These are phyloP conservation scores for Ceuthmochares aereus DNA, from an alignment of 2,113 vertebrate genomes.

Conservation along the genomic window DNA sequence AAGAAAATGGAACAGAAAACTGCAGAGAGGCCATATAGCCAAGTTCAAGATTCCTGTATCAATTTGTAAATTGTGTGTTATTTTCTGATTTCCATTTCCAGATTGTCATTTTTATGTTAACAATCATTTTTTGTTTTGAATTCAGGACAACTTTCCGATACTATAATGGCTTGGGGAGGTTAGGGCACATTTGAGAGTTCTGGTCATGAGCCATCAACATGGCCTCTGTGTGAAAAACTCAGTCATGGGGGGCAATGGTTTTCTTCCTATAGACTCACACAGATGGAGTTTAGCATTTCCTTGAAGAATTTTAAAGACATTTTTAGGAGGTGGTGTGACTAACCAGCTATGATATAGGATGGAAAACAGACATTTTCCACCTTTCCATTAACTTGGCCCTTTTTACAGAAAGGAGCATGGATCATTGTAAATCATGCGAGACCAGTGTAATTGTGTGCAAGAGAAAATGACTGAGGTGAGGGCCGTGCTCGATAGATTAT, in stretches of 20 bases:
- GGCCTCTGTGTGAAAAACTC: background rate
- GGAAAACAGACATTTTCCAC: background rate
- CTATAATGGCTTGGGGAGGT: background rate
- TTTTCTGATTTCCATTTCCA: background rate
- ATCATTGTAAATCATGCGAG: background rate
- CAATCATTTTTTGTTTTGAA: background rate
- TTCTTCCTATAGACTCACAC: background rate
- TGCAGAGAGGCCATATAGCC: background rate
- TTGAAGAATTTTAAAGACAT: background rate
- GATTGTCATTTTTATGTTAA: background rate
- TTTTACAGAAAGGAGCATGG: background rate
- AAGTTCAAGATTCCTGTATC: background rate
- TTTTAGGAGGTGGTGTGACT: background rate
- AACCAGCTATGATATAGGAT: background rate
- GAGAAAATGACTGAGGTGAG: background rate
- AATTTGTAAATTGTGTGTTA: background rate
- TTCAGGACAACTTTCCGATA: background rate
- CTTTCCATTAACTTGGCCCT: background rate
- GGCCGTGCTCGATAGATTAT: background rate
- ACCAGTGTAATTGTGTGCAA: background rate
- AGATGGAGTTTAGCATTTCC: background rate
- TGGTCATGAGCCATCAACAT: background rate
- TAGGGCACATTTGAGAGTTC: background rate
- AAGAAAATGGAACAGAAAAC: constrained; percentile 6
- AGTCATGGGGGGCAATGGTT: background rate